phyloP scores from a whole-genome alignment of 2,797 vertebrate species.

The Chaenodraco wilsoni region DNA sequence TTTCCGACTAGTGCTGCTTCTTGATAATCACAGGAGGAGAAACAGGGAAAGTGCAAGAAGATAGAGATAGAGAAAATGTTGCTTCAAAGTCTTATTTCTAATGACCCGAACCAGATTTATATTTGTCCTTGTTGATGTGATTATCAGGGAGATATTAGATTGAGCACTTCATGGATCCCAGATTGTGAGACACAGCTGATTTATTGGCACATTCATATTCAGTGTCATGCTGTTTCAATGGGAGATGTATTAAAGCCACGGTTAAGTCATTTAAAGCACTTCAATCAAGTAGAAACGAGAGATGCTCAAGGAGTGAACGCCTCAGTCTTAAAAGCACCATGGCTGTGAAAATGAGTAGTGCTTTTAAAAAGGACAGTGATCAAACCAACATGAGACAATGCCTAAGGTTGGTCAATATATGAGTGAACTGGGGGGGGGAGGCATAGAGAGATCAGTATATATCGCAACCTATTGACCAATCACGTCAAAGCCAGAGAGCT shows the following conservation, averaged over 20 bases:
- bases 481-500: not conserved
- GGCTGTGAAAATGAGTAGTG: not conserved
- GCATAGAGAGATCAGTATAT: too few relatives aligned
- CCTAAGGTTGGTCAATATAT: not conserved
- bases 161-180: constrained; percentile 1
- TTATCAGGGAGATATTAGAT: constrained; percentile 11
- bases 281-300: constrained; percentile 46
- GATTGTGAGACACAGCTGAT: constrained; percentile 30
- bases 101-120: constrained; percentile 10
- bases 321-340: not conserved
- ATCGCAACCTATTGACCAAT: too few relatives aligned
- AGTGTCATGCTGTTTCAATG: constrained; percentile 2
- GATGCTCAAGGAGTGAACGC: constrained; percentile 6
- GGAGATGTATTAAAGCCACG: constrained; percentile 36
- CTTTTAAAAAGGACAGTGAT: not conserved
- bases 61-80: constrained; percentile 20
- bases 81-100: constrained; percentile 14
- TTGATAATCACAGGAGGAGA: constrained; percentile 75
- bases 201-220: constrained; percentile 49
- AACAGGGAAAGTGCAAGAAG: constrained; percentile 10
- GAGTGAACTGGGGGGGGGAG: not conserved
- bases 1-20: constrained; percentile 75
- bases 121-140: constrained; percentile 6
- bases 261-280: constrained; percentile 35
- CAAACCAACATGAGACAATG: not conserved